phyloP scores from a whole-genome alignment of 2,888 invertebrate genomes.

The Copidosoma aretas region DNA sequence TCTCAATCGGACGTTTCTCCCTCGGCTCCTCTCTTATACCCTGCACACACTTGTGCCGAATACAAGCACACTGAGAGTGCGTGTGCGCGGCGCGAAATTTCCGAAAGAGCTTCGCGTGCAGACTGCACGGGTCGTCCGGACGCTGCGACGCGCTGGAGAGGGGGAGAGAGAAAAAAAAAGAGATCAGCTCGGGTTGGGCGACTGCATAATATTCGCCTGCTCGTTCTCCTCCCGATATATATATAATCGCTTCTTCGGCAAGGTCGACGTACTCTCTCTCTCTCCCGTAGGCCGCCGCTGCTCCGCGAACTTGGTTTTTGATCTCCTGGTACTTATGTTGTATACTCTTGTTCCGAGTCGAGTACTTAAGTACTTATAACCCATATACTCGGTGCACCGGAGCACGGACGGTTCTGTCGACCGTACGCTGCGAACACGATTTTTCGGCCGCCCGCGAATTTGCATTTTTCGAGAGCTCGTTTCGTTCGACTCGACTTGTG shows the following conservation, averaged over 20 bases:
- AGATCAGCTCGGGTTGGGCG: slow-evolving; percentile 7
- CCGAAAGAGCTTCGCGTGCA: slow-evolving; percentile 19
- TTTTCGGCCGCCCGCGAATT: no score
- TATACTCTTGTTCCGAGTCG: no score
- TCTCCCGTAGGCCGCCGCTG: not conserved
- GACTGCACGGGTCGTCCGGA: not conserved
- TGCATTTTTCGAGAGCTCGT: no score
- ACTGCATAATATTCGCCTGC: slow-evolving; percentile 33
- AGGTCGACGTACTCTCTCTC: not conserved
- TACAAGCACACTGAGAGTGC: not conserved
- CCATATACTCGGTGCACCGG: no score
- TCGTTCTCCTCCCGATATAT: slow-evolving; percentile 18
- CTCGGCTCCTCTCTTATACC: not conserved
- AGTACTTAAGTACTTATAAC: no score
- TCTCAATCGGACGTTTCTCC: slow-evolving; percentile 5
- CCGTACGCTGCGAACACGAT: no score
- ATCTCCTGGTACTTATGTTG: no score
- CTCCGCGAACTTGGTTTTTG: not conserved
- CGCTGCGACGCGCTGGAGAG: slow-evolving; percentile 19
- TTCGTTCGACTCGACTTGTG: no score
- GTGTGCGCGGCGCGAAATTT: not conserved
- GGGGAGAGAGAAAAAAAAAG: slow-evolving; percentile 7
- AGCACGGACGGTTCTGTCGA: no score
- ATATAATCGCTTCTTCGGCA: not conserved
- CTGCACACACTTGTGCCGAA: not conserved